Evolutionary conservation across 2,113 vertebrate genomes (phyloP).

Genomic region (Gymnorhina tibicen): DNA sequence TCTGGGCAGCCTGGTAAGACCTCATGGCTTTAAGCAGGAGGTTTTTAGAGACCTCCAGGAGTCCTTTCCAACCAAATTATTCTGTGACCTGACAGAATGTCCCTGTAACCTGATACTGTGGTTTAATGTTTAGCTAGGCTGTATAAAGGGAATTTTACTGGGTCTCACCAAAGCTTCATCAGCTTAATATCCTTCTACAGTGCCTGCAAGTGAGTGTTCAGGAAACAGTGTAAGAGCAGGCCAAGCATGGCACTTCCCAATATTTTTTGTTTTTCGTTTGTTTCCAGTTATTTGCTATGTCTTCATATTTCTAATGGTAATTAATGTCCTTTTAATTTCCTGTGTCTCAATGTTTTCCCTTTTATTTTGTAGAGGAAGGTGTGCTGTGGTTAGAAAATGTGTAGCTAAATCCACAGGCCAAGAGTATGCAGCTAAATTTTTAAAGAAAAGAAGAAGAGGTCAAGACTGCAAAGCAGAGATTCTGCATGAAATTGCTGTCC

Average conservation of each 20-base stretch:
- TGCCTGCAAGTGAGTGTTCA: neutral
- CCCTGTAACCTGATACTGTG: neutral
- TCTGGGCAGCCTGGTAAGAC: neutral
- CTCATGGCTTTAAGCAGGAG: neutral
- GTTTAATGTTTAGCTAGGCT: neutral
- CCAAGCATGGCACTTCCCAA: neutral
- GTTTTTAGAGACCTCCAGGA: neutral
- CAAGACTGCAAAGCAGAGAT: slow-evolving; percentile 91
- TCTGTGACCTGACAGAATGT: neutral
- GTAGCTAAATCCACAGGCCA: slow-evolving; percentile 88
- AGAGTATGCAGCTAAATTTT: slow-evolving; percentile 92
- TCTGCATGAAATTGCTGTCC: slow-evolving; percentile 90
- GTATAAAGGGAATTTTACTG: neutral
- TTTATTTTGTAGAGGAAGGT: slow-evolving; percentile 82
- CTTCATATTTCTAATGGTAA: neutral
- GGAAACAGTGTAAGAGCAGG: neutral
- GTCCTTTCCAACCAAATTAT: neutral
- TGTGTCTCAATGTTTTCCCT: neutral
- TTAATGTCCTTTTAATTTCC: neutral
- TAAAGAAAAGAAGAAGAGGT: slow-evolving; percentile 90
- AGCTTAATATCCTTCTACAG: neutral
- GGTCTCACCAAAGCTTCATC: neutral
- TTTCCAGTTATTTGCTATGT: neutral
- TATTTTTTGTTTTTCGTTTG: neutral
- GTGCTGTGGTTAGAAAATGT: slow-evolving; percentile 91